These are phyloP conservation scores for Montipora efflorescens DNA, from an alignment of 64 coral and sea anemone species.

Conservation along the genomic window DNA sequence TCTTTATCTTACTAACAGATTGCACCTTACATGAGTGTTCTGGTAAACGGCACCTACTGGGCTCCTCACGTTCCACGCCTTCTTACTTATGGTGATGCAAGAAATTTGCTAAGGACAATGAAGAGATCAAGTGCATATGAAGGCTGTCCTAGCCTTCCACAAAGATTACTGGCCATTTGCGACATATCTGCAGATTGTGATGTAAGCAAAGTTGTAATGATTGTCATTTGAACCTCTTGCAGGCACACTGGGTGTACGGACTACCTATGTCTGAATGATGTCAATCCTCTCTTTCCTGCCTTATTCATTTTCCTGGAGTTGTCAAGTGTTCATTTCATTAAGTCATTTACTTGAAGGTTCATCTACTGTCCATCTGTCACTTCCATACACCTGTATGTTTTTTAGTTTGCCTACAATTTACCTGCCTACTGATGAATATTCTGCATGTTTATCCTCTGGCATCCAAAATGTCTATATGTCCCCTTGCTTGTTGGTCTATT, in stretches of 20 bases:
- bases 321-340: too few relatives aligned
- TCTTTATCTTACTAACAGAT: slow-evolving; percentile 48
- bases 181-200: slow-evolving; percentile 97
- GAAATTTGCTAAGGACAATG: slow-evolving; percentile 82
- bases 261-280: too few relatives aligned
- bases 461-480: too few relatives aligned
- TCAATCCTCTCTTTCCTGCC: background rate
- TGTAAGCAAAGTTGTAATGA: slow-evolving; percentile 47
- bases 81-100: slow-evolving; percentile 94
- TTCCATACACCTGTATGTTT: background rate
- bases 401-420: too few relatives aligned
- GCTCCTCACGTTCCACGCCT: slow-evolving; percentile 88
- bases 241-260: too few relatives aligned
- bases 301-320: background rate
- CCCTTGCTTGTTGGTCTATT: too few relatives aligned
- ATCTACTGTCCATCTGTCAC: background rate
- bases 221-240: too few relatives aligned
- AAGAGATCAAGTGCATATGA: slow-evolving; percentile 87
- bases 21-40: slow-evolving; percentile 95
- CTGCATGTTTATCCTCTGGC: too few relatives aligned
- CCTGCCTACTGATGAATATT: too few relatives aligned
- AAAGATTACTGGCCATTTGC: slow-evolving; percentile 91
- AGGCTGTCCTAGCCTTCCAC: slow-evolving; percentile 92
- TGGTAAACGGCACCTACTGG: slow-evolving; percentile 98
- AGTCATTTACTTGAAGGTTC: too few relatives aligned